These are phyloP conservation scores for Coilia nasus DNA, from an alignment of 2,797 vertebrate genomes.

Conservation along the genomic window DNA sequence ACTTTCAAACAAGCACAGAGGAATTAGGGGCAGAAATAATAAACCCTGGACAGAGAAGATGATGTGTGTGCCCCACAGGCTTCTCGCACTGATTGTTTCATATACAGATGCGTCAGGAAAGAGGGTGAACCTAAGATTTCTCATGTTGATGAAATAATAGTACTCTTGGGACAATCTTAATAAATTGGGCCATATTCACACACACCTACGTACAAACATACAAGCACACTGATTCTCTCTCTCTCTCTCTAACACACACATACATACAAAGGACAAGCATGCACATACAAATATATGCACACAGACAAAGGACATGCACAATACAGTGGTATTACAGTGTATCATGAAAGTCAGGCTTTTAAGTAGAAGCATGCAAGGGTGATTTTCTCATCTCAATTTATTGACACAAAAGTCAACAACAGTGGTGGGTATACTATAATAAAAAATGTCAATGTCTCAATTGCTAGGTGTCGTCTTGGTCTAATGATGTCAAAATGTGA, in stretches of 20 bases:
- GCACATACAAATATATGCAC: not conserved
- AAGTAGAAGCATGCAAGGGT: too few relatives aligned
- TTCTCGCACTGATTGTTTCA: not conserved
- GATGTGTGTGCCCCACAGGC: not conserved
- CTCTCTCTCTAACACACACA: not conserved
- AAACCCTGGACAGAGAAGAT: not conserved
- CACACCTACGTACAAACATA: not conserved
- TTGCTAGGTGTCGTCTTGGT: too few relatives aligned
- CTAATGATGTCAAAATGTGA: too few relatives aligned
- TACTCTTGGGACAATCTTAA: not conserved
- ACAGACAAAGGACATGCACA: not conserved
- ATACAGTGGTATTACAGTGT: too few relatives aligned
- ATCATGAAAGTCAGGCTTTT: too few relatives aligned
- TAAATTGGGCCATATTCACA: not conserved
- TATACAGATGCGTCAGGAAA: conserved; percentile 3
- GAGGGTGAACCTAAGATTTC: not conserved
- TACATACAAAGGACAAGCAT: not conserved
- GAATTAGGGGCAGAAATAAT: not conserved
- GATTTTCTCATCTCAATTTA: too few relatives aligned
- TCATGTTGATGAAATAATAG: not conserved
- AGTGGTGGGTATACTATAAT: too few relatives aligned
- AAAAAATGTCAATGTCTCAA: too few relatives aligned
- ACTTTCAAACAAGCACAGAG: conserved; percentile 18
- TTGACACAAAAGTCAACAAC: too few relatives aligned
- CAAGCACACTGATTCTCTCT: not conserved